These are phyloP conservation scores for Nephila pilipes DNA, from an alignment of 1,140 invertebrate genomes.

Conservation along the genomic window DNA sequence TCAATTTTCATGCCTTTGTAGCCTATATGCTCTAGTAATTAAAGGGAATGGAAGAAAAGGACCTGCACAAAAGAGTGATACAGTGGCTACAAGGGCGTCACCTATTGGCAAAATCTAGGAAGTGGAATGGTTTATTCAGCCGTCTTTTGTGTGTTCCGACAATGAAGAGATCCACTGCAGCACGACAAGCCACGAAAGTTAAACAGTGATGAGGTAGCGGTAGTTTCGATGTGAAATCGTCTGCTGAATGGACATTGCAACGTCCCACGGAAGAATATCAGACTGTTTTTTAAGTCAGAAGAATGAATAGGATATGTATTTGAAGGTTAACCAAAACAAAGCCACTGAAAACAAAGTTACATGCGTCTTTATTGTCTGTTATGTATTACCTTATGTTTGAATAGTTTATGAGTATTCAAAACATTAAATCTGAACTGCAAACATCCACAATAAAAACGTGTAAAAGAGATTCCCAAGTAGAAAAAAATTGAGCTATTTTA, in stretches of 20 bases:
- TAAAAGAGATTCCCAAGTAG: too few species aligned
- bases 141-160: conserved; percentile 62
- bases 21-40: conserved; percentile 65
- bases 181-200: conserved; percentile 31
- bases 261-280: not conserved
- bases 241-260: not conserved
- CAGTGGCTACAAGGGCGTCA: conserved; percentile 58
- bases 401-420: too few species aligned
- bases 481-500: too few species aligned
- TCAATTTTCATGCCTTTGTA: conserved; percentile 32
- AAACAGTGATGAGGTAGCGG: conserved; percentile 19
- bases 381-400: too few species aligned
- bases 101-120: conserved; percentile 59
- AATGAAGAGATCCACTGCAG: conserved; percentile 12
- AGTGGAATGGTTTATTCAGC: conserved; percentile 61
- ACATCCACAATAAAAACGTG: too few species aligned
- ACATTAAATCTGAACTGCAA: too few species aligned
- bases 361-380: too few species aligned
- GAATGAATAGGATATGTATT: too few species aligned
- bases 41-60: conserved; percentile 42
- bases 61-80: conserved; percentile 32
- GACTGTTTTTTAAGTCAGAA: too few species aligned
- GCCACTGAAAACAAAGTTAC: too few species aligned
- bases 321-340: too few species aligned
- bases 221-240: not conserved